A percentile compares a stretch with the other conserved stretches of the same genome.
These are phyloP conservation scores for Deilephila porcellus DNA, from an alignment of 2,888 invertebrate genomes.

Conservation along the genomic window DNA sequence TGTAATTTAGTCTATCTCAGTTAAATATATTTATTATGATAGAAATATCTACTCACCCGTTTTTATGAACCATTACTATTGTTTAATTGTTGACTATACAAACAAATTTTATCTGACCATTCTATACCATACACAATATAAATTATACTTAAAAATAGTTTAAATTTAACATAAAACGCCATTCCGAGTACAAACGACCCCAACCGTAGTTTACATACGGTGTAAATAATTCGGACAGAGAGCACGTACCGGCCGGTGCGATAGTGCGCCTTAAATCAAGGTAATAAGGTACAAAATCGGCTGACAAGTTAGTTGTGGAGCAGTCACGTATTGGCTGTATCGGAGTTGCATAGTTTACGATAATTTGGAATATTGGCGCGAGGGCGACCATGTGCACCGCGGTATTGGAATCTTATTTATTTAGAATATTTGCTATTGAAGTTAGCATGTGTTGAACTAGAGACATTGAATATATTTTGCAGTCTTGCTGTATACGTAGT, in stretches of 20 bases:
- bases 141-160: constrained; percentile 18
- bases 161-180: constrained; percentile 15
- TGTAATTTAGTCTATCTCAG: too few species aligned
- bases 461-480: not conserved
- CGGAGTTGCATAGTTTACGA: constrained; percentile 50
- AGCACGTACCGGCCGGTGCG: constrained; percentile 28
- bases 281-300: constrained; percentile 38
- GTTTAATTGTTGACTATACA: not conserved
- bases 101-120: constrained; percentile 1
- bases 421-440: constrained; percentile 8
- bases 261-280: constrained; percentile 29
- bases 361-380: constrained; percentile 49
- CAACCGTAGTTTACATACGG: constrained; percentile 45
- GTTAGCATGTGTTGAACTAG: constrained; percentile 4
- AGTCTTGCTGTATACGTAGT: not conserved
- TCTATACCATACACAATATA: constrained; percentile 2
- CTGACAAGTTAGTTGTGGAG: not conserved
- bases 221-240: constrained; percentile 48
- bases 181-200: not conserved
- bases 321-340: constrained; percentile 50
- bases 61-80: too few species aligned
- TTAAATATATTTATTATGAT: too few species aligned
- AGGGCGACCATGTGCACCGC: constrained; percentile 23
- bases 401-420: constrained; percentile 26
- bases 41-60: too few species aligned